These are phyloP conservation scores for Gortyna flavago DNA, from an alignment of 2,888 invertebrate genomes.

Conservation along the genomic window DNA sequence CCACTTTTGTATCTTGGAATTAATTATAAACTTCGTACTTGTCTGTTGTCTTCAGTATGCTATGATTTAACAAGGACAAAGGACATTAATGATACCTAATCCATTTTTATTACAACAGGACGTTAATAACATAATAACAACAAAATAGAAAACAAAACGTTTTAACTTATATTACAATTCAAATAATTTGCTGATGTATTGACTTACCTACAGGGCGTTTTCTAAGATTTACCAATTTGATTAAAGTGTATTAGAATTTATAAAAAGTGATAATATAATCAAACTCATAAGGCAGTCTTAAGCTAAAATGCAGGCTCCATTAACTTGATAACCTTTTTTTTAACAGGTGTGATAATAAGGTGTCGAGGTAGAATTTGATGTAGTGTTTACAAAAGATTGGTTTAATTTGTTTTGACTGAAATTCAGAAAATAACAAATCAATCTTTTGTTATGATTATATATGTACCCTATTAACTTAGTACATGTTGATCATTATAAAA, in stretches of 20 bases:
- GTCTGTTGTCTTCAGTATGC: conserved; percentile 21
- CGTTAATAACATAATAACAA: conserved; percentile 63
- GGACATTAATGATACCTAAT: conserved; percentile 27
- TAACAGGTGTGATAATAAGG: conserved; percentile 33
- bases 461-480: not conserved
- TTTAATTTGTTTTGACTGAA: not conserved
- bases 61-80: conserved; percentile 28
- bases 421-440: not conserved
- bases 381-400: not conserved
- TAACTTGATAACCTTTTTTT: conserved; percentile 38
- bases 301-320: conserved; percentile 63
- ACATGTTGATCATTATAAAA: not conserved
- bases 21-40: conserved; percentile 42
- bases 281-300: conserved; percentile 63
- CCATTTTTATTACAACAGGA: conserved; percentile 56
- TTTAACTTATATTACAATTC: conserved; percentile 41
- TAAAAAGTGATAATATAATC: conserved; percentile 38
- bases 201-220: conserved; percentile 16
- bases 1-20: conserved; percentile 36
- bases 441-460: not conserved
- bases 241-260: conserved; percentile 25
- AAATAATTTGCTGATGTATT: conserved; percentile 33
- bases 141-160: conserved; percentile 54
- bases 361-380: not conserved
- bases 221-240: conserved; percentile 34